A percentile compares a stretch with the other conserved stretches of the same genome.
Evolutionary conservation across 1,140 invertebrate species (phyloP).

Genomic region (Pseudomyrmex cubaensis): DNA sequence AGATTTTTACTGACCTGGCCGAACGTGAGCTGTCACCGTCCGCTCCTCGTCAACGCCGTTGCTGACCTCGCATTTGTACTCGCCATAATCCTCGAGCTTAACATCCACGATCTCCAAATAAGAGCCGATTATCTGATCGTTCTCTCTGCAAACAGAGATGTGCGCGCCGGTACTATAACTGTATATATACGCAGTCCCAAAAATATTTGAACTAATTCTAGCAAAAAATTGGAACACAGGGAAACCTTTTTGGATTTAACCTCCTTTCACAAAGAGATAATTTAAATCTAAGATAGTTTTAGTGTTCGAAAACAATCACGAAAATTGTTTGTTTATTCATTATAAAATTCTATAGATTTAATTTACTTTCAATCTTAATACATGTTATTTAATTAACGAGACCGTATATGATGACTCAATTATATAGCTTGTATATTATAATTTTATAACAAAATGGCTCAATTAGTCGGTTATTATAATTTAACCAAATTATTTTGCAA

Average conservation of each 20-base stretch:
- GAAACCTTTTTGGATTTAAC: not conserved
- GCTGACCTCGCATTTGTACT: constrained; percentile 88
- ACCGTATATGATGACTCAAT: no score
- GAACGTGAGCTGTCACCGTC: constrained; percentile 81
- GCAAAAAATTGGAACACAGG: not conserved
- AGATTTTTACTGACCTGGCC: constrained; percentile 78
- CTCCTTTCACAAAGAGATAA: no score
- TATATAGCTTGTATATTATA: no score
- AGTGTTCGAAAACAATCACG: not conserved
- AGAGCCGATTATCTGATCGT: constrained; percentile 89
- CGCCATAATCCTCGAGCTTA: constrained; percentile 88
- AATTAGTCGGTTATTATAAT: no score
- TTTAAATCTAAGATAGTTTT: not conserved
- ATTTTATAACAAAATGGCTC: no score
- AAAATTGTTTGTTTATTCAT: not conserved
- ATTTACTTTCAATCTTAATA: no score
- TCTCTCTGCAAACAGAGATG: constrained; percentile 86
- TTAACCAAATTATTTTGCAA: no score
- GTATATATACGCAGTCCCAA: no score
- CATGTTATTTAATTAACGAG: no score
- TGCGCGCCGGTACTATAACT: not conserved
- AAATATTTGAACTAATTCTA: not conserved
- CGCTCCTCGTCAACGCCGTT: constrained; percentile 85
- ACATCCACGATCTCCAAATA: constrained; percentile 88
- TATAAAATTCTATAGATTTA: not conserved